Evolutionary conservation across 2,888 invertebrate species (phyloP), one percentile per base, ranked within the genome.

Genomic region (Stramonita haemastoma): DNA sequence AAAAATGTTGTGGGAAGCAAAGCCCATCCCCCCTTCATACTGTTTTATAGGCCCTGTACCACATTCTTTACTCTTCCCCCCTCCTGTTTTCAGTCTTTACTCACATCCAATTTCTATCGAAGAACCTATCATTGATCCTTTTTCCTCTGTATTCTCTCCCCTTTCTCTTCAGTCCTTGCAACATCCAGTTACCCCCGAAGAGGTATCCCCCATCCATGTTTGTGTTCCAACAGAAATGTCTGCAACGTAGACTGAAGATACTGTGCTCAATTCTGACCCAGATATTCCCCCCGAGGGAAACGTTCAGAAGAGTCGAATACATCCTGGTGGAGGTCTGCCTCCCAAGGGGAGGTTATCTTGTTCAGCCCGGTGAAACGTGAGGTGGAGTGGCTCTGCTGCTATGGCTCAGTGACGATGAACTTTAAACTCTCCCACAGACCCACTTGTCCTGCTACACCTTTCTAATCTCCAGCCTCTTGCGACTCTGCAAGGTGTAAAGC

Each of bases 391-490:
- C 79, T 79, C 79, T 79, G 79, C 79, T 79, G 79, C 79, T 79
- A 34, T 34, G 79, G 46, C 81, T 83, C 36, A 46, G 81, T 83
- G 81, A 83, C 8, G 81, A 83, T 26, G 26, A 79, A 79, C 77
- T 83, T 36, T 32, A 46, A 83, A 36, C 46, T 26, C 36, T 46
- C 46, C 5, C 32, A 29, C 73, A 13, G 26, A 77, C 29, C 34
- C 26, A 57, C 29, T 77, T 46, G 46, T 84, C 86, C 87, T 85
- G 86, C 87, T 91, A 91, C 91, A 94, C 93, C 92, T 95, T 95
- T 91, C 94, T 92, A 89, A 95, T 94, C 92, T 95, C 94, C 92
- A 95, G 92, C 83, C 94, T 92, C 92, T 94, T 95, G 92, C 93
- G 94, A 92, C 94, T 95, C 94, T 95, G 94, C 89, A 94, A 94